Evolutionary conservation across 2,113 vertebrate species (phyloP).

Genomic region (Alethe diademata): DNA sequence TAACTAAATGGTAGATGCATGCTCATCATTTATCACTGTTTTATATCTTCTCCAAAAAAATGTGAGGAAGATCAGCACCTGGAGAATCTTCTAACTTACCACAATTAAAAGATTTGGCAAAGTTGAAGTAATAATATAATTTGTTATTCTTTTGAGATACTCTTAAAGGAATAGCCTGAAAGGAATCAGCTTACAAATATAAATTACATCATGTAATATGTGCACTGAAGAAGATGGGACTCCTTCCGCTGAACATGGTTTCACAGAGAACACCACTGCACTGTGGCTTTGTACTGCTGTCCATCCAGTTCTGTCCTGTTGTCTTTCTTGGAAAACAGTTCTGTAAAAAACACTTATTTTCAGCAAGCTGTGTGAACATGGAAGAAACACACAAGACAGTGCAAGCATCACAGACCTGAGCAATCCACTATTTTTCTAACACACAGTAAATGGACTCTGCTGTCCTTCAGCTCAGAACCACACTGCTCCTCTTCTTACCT

Average conservation of each 20-base stretch:
- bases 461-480: not conserved
- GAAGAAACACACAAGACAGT: not conserved
- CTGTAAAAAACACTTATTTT: not conserved
- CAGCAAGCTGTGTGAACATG: not conserved
- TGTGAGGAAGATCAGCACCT: not conserved
- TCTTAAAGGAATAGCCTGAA: not conserved
- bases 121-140: not conserved
- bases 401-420: not conserved
- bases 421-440: not conserved
- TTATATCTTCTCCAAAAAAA: not conserved
- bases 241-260: not conserved
- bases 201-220: not conserved
- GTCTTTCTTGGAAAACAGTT: not conserved
- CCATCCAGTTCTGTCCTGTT: not conserved
- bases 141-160: not conserved
- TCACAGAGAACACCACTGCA: not conserved
- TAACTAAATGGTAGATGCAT: not conserved
- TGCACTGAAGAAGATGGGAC: not conserved
- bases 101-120: not conserved
- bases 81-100: not conserved
- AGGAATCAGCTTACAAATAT: not conserved
- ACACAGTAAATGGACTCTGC: not conserved
- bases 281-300: not conserved
- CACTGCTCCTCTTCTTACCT: not conserved
- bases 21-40: not conserved